These are phyloP conservation scores for Maniola hyperantus DNA, from an alignment of 2,888 invertebrate species.

Conservation along the genomic window DNA sequence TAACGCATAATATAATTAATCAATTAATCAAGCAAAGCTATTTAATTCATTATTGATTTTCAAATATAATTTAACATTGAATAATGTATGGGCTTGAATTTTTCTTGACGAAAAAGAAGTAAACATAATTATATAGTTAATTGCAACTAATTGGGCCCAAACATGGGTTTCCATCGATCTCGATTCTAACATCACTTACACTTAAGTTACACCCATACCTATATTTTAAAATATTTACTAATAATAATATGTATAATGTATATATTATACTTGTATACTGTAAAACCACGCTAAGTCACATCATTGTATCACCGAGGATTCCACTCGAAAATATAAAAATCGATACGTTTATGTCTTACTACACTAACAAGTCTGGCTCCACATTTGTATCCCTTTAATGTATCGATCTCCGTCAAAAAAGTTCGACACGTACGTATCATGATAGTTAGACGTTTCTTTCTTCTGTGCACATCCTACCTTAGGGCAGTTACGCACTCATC, in stretches of 20 bases:
- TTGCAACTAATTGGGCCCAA: slow-evolving; percentile 22
- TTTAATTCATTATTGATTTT: not conserved
- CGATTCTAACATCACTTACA: slow-evolving; percentile 36
- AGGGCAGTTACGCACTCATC: too few relatives aligned
- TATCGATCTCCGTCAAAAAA: too few relatives aligned
- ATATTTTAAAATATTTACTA: slow-evolving; percentile 32
- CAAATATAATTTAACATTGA: not conserved
- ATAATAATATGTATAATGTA: slow-evolving; percentile 20
- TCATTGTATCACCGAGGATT: slow-evolving; percentile 57
- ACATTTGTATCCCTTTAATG: not conserved
- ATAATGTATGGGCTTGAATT: not conserved
- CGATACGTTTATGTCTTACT: slow-evolving; percentile 30
- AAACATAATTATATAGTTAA: not conserved
- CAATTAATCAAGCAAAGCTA: not conserved
- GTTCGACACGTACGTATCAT: too few relatives aligned
- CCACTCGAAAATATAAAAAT: slow-evolving; percentile 45
- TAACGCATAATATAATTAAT: not conserved
- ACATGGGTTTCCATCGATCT: slow-evolving; percentile 8
- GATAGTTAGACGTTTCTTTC: too few relatives aligned
- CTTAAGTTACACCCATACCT: slow-evolving; percentile 40
- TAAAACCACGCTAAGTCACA: slow-evolving; percentile 52
- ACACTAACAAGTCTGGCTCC: slow-evolving; percentile 9
- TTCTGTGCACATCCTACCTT: too few relatives aligned
- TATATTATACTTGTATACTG: slow-evolving; percentile 39
- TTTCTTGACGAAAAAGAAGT: not conserved